A percentile compares a stretch with the other conserved stretches of the same genome.
phyloP scores from a whole-genome alignment of 2,888 invertebrate species.

The Amiota minor region DNA sequence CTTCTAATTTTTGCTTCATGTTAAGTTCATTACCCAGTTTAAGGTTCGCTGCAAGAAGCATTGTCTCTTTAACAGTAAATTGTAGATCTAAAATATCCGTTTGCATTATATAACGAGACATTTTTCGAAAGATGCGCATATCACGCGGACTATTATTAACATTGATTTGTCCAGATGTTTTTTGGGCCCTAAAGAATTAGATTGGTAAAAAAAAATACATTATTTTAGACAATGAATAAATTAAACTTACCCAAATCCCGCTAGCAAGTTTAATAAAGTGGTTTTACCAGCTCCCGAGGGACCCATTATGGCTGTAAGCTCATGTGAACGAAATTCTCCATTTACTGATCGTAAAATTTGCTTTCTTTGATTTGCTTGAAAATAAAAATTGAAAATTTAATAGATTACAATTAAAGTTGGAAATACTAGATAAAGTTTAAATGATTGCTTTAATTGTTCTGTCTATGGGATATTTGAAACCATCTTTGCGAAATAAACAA shows the following conservation, averaged over 20 bases:
- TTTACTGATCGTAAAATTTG: constrained; percentile 85
- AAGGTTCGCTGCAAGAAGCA: constrained; percentile 91
- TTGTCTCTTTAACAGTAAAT: constrained; percentile 89
- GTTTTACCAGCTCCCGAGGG: constrained; percentile 96
- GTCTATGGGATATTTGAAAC: too few species aligned
- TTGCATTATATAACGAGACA: constrained; percentile 97
- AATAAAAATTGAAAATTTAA: not conserved
- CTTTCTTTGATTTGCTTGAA: constrained; percentile 77
- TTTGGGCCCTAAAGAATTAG: constrained; percentile 76
- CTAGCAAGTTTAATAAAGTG: constrained; percentile 89
- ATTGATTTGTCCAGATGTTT: constrained; percentile 82
- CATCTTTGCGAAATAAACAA: too few species aligned
- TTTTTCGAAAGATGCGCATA: constrained; percentile 85
- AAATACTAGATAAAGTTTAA: too few species aligned
- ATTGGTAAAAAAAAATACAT: not conserved
- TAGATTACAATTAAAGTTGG: too few species aligned
- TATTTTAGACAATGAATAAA: not conserved
- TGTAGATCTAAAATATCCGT: constrained; percentile 89
- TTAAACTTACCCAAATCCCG: constrained; percentile 87
- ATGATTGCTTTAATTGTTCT: too few species aligned
- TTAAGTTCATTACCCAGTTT: constrained; percentile 83
- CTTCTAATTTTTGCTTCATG: constrained; percentile 78
- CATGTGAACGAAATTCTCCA: constrained; percentile 88
- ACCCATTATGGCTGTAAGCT: constrained; percentile 92
- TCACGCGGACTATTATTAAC: constrained; percentile 87